Conservation (phyloP, 2,113 vertebrate species). For the Myxocyprinus asiaticus region DNA sequence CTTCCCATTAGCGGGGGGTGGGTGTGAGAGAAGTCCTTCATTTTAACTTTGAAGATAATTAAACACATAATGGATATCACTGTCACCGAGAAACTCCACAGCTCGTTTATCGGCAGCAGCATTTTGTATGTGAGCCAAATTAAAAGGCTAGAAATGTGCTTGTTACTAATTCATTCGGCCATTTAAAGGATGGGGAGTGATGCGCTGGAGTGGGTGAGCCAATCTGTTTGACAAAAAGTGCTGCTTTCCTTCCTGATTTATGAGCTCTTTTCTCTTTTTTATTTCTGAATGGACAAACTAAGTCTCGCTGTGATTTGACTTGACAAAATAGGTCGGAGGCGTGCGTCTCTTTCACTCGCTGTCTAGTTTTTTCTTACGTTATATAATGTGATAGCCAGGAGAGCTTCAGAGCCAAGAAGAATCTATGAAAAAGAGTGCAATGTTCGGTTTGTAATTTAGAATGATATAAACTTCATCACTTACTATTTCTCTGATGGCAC, state of each 20-base stretch:
- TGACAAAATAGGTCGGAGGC: slow-evolving; percentile 63
- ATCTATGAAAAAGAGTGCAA: slow-evolving; percentile 10
- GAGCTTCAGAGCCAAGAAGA: slow-evolving; percentile 22
- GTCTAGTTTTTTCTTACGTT: slow-evolving; percentile 12
- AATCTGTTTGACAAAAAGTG: slow-evolving; percentile 63
- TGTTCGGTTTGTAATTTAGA: slow-evolving; percentile 21
- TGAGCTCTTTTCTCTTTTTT: slow-evolving; percentile 68
- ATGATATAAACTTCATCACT: neutral
- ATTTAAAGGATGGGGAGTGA: slow-evolving; percentile 66
- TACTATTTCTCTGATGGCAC: neutral
- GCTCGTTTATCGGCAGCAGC: slow-evolving; percentile 76
- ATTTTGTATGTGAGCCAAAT: slow-evolving; percentile 75
- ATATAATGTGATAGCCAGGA: slow-evolving; percentile 5
- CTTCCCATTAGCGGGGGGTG: slow-evolving; percentile 69
- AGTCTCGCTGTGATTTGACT: slow-evolving; percentile 66
- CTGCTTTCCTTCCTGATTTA: slow-evolving; percentile 69
- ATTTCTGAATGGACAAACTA: slow-evolving; percentile 69
- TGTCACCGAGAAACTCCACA: slow-evolving; percentile 78
- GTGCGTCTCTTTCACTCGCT: slow-evolving; percentile 45
- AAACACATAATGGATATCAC: slow-evolving; percentile 82
- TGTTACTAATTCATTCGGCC: slow-evolving; percentile 78
- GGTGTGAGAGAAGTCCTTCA: slow-evolving; percentile 69
- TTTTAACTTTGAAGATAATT: slow-evolving; percentile 83
- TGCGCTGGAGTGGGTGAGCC: slow-evolving; percentile 40
- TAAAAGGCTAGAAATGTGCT: slow-evolving; percentile 76